Percentiles rank a stretch among this genome's conserved stretches.
Conservation (phyloP, 2,888 invertebrate genomes). For the Drosophila pseudotalamancana region DNA sequence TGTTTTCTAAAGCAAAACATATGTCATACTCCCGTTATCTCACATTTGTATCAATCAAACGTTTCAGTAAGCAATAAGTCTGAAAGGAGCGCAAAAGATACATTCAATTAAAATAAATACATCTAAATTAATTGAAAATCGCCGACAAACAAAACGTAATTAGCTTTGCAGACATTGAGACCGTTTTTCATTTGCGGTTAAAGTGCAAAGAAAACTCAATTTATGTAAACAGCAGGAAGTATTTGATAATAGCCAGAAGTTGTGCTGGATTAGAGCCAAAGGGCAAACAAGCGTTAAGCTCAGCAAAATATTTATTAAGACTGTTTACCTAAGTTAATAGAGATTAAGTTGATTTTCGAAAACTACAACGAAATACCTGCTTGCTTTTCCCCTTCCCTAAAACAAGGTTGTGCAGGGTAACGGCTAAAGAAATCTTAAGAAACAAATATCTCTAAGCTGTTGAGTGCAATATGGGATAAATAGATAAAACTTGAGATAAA, state of each 20-base stretch:
- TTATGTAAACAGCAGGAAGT: slow-evolving; percentile 45
- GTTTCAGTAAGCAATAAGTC: slow-evolving; percentile 42
- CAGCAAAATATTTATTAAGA: not conserved
- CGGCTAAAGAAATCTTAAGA: no score
- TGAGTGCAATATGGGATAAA: no score
- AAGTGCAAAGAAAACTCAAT: slow-evolving; percentile 25
- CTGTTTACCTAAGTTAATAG: not conserved
- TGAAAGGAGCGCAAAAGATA: slow-evolving; percentile 12
- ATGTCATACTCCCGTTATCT: slow-evolving; percentile 42
- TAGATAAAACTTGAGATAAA: no score
- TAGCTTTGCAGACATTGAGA: slow-evolving; percentile 31
- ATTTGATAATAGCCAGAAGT: slow-evolving; percentile 24
- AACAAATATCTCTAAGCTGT: no score
- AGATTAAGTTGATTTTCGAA: not conserved
- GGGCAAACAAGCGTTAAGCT: slow-evolving; percentile 5
- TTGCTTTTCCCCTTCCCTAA: no score
- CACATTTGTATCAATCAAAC: slow-evolving; percentile 62
- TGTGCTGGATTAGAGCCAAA: slow-evolving; percentile 11
- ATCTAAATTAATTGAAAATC: slow-evolving; percentile 72
- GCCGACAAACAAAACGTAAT: slow-evolving; percentile 45
- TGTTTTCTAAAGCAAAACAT: slow-evolving; percentile 53
- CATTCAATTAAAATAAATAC: slow-evolving; percentile 70
- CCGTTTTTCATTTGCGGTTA: slow-evolving; percentile 18
- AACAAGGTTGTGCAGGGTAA: no score
- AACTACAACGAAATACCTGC: not conserved